Evolutionary conservation across 2,888 invertebrate species (phyloP), one percentile per base, ranked within the genome.

Genomic region (Carabus problematicus): DNA sequence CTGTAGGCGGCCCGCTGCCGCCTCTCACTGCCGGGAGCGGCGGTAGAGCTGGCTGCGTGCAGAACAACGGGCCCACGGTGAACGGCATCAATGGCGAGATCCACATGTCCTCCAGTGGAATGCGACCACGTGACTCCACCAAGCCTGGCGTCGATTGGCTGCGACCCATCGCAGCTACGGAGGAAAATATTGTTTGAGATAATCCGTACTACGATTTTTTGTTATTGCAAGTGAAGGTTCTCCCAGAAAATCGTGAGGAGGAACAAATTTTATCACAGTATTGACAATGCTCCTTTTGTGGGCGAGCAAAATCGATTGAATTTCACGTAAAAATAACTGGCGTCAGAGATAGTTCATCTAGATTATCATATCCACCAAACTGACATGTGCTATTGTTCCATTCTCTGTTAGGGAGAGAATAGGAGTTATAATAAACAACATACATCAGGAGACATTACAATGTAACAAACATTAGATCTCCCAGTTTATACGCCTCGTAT

Each of bases 111-210:
- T 95, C 95, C 75, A 95, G 85, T 70, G 97, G 91, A 75, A 95
- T 88, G 78, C 94, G 92, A 70, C 97, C 97, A 75, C 90, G 88
- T 70, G 96, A 95, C 84, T 98, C 97, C 76, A 98, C 92, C 76
- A 97, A 86, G 55, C 97, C 97, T 11, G 98, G 97, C 71, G 98
- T 97, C 76, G 97, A 97, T 80, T 94, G 94, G 82, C 97, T 95
- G 79, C 97, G 89, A 77, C 96, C 94, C 91, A 97, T 92, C 76
- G 95, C 94, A 84, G 94, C 95, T 95, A 85, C 74, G 79, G 82
- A 76, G 72, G 52, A 49, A 76, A 70, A 42, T 47, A 29, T 60
- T n/a, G n/a, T n/a, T n/a, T n/a, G n/a, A n/a, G n/a, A n/a, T n/a
- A n/a, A n/a, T n/a, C n/a, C n/a, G n/a, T n/a, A n/a, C n/a, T n/a